Evolutionary conservation across 2,888 invertebrate species (phyloP).

Genomic region (Caenorhabditis sp.): DNA sequence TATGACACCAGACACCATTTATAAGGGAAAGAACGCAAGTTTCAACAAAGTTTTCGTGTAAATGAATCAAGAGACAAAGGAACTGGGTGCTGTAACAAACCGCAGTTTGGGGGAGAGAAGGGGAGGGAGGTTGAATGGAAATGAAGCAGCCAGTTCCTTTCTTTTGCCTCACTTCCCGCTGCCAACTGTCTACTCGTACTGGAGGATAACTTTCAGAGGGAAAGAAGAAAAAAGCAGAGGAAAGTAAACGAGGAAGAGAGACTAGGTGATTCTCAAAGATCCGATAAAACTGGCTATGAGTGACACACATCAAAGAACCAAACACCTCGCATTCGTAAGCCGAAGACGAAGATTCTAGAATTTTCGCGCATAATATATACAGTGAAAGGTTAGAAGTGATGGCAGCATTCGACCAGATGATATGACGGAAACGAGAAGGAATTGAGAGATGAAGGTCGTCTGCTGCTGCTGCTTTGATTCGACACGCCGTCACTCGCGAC

Average conservation of each 20-base stretch:
- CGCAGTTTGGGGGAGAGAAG: slow-evolving; percentile 27
- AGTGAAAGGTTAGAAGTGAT: slow-evolving; percentile 16
- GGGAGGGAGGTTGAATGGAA: slow-evolving; percentile 33
- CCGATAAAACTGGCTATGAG: slow-evolving; percentile 4
- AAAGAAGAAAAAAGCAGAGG: neutral
- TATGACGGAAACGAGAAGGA: slow-evolving; percentile 14
- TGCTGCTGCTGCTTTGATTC: no score
- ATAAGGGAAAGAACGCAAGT: slow-evolving; percentile 23
- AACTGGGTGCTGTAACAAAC: slow-evolving; percentile 42
- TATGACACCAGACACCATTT: slow-evolving; percentile 3
- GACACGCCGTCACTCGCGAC: slow-evolving; percentile 14
- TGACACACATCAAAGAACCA: slow-evolving; percentile 30
- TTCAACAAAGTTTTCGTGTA: slow-evolving; percentile 28
- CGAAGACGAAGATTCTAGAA: slow-evolving; percentile 21
- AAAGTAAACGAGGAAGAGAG: neutral
- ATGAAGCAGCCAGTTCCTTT: slow-evolving; percentile 34
- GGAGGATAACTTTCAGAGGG: slow-evolving; percentile 1
- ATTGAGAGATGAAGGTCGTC: slow-evolving; percentile 41
- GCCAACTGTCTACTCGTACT: slow-evolving; percentile 20
- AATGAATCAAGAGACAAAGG: slow-evolving; percentile 28
- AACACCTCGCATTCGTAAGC: slow-evolving; percentile 19
- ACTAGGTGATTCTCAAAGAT: slow-evolving; percentile 5
- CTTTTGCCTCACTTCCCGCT: slow-evolving; percentile 16
- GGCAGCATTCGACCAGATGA: slow-evolving; percentile 32
- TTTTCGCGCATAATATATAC: slow-evolving; percentile 42